A percentile compares a stretch with the other conserved stretches of the same genome.
These are phyloP conservation scores for Eumerus sabulonum DNA, from an alignment of 2,888 invertebrate genomes.

Conservation along the genomic window DNA sequence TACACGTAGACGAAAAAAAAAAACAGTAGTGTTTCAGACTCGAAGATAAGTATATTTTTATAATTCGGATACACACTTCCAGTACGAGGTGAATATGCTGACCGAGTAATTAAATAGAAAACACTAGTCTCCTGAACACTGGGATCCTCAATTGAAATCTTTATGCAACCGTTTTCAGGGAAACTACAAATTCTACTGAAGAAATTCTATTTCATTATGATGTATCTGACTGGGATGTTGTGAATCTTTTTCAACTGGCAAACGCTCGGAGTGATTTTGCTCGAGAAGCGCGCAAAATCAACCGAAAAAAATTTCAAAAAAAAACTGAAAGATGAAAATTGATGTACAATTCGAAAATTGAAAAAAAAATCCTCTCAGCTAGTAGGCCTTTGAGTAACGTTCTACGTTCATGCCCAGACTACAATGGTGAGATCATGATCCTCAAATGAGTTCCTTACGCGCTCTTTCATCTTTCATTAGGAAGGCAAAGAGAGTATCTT, in stretches of 20 bases:
- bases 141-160: background rate
- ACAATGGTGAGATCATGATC: constrained; percentile 66
- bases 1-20: constrained; percentile 11
- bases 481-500: constrained; percentile 53
- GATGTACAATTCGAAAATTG: too few relatives aligned
- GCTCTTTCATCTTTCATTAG: constrained; percentile 9
- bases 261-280: constrained; percentile 27
- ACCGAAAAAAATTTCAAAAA: too few relatives aligned
- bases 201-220: constrained; percentile 27
- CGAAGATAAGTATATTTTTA: constrained; percentile 41
- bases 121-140: background rate
- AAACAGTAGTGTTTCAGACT: too few relatives aligned
- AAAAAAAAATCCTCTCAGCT: constrained; percentile 44
- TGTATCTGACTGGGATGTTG: constrained; percentile 19
- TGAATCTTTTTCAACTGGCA: constrained; percentile 31
- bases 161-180: constrained; percentile 62
- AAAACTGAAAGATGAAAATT: too few relatives aligned
- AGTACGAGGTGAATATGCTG: too few relatives aligned
- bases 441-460: constrained; percentile 61
- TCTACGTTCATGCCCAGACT: constrained; percentile 41
- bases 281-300: background rate
- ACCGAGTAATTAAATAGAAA: constrained; percentile 22
- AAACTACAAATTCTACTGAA: constrained; percentile 59
- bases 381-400: constrained; percentile 53
- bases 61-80: constrained; percentile 8